Base-by-base conservation (phyloP, 2,797 vertebrate species). In the Phrynocephalus forsythii region DNA sequence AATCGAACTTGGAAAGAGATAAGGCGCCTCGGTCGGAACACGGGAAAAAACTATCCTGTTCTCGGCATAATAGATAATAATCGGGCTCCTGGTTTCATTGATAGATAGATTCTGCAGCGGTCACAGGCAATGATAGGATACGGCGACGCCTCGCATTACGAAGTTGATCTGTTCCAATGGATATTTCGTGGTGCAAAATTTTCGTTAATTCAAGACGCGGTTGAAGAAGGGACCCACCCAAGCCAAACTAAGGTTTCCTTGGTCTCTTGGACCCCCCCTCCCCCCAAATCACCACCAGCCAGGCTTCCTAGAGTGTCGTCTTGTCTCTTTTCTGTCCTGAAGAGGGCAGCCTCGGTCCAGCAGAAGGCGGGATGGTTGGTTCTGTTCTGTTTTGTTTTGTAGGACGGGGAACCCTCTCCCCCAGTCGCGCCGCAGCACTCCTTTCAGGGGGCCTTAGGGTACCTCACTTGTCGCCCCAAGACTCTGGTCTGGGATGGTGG, bases 331-430 rank as follows among this genome's bases (percentile, higher is more conserved):
- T 44, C 44, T 80, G 50, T 30, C 88, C 88, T 84, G 82, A 84
- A 90, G 88, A 76, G 85, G 85, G 85, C 88, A 84, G 56, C 68
- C 60, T 75, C 69, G 76, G 33, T 69, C 69, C 15, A 5, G 33
- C 76, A 80, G 68, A 38, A 9, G 10, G 13, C 52, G 11, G 11
- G 4, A 1, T 3, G 5, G 16, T 48, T 52, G 24, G 24, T 18
- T 79, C 15, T 9, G 6, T 60, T 6, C 20, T 7, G 13, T 28
- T 15, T 67, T 28, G 10, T 28, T 24, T 24, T 9, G 52, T 11
- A 33, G 24, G 1, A 33, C 9, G 16, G n/a, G 2, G n/a, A 44
- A 48, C 11, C 52, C 3, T 7, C 20, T 3, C 18, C 22, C 8
- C 5, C 38, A 28, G 26, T 15, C 16, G 2, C n/a, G 38, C 67